Conservation (phyloP, 35 echinoderm and acorn worm genomes). For the Ptychodera flava region DNA sequence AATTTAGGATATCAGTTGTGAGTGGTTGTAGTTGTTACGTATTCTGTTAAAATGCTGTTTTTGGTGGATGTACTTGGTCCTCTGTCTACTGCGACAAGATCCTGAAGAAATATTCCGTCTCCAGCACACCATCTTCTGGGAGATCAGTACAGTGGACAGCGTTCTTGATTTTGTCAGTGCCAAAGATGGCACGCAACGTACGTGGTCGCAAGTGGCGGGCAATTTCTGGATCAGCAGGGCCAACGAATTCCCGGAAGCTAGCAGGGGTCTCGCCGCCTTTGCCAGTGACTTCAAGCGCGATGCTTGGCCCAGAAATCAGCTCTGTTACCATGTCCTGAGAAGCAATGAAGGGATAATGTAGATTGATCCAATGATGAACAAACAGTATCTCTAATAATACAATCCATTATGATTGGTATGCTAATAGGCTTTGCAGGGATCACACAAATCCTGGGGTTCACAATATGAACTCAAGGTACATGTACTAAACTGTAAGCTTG, state of each 20-base stretch:
- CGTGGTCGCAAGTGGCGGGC: slow-evolving; percentile 65
- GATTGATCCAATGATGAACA: no score
- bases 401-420: no score
- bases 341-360: no score
- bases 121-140: slow-evolving; percentile 52
- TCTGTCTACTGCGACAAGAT: slow-evolving; percentile 63
- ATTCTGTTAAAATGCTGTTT: no score
- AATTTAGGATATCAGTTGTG: no score
- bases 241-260: slow-evolving; percentile 67
- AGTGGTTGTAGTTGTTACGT: no score
- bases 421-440: no score
- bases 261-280: slow-evolving; percentile 24
- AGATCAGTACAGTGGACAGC: slow-evolving; percentile 88
- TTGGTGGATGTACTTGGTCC: no score
- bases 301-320: slow-evolving; percentile 58
- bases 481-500: no score
- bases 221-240: slow-evolving; percentile 85
- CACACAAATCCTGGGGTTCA: no score
- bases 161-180: slow-evolving; percentile 65
- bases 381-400: no score
- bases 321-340: slow-evolving; percentile 84
- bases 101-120: slow-evolving; percentile 78
- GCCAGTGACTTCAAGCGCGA: slow-evolving; percentile 65
- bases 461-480: no score
- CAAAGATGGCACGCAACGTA: slow-evolving; percentile 67